phyloP scores from a whole-genome alignment of 2,113 vertebrate genomes.

The Oreochromis tanganicae region DNA sequence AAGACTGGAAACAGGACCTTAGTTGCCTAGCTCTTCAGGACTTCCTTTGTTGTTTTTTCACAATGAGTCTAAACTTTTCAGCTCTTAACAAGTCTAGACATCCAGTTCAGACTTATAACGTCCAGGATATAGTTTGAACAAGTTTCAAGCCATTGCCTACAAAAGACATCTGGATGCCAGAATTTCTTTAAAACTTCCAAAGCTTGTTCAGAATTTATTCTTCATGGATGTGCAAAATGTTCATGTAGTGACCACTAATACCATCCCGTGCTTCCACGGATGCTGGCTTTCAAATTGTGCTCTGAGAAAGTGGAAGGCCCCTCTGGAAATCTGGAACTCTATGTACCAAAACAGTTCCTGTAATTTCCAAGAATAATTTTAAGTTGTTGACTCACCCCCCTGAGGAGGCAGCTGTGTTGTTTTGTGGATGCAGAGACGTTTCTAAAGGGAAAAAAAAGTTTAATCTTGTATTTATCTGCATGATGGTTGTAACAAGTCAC shows the following conservation, averaged over 20 bases:
- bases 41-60: neutral
- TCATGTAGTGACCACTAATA: neutral
- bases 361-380: neutral
- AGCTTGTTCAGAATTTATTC: neutral
- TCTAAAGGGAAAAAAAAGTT: neutral
- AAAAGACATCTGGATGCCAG: neutral
- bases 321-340: accelerated
- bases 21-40: neutral
- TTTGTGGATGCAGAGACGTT: neutral
- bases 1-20: neutral
- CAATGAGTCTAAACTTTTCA: neutral
- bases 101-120: neutral
- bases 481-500: neutral
- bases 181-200: neutral
- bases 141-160: neutral
- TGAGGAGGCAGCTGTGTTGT: neutral
- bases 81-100: neutral
- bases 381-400: neutral
- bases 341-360: neutral
- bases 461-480: neutral
- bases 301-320: neutral
- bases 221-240: neutral
- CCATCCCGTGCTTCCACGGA: neutral
- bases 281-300: neutral
- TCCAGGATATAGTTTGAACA: neutral